These are phyloP conservation scores for Aricia artaxerxes DNA, from an alignment of 2,888 invertebrate genomes.

Conservation along the genomic window DNA sequence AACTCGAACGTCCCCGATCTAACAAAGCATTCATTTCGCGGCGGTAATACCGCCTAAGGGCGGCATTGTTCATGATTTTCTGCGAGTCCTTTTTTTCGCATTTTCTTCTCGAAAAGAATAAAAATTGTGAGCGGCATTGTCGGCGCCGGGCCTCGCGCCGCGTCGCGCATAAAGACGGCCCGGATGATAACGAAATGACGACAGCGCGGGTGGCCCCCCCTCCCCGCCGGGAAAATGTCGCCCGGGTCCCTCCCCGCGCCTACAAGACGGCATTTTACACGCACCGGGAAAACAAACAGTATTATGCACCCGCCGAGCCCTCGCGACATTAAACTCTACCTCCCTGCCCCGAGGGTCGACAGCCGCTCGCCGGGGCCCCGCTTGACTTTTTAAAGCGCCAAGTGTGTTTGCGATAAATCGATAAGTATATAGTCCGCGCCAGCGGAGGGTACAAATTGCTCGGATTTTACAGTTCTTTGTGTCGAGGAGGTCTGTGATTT, in stretches of 20 bases:
- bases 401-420: conserved; percentile 74
- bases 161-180: conserved; percentile 72
- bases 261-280: conserved; percentile 77
- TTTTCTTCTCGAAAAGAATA: conserved; percentile 74
- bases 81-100: conserved; percentile 60
- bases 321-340: conserved; percentile 52
- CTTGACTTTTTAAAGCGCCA: conserved; percentile 68
- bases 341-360: conserved; percentile 42
- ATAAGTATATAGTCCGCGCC: conserved; percentile 70
- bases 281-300: conserved; percentile 55
- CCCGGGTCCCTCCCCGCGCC: conserved; percentile 57
- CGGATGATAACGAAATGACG: conserved; percentile 79
- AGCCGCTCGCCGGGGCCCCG: conserved; percentile 36
- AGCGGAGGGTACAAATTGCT: conserved; percentile 75
- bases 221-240: conserved; percentile 68
- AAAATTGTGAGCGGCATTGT: conserved; percentile 77
- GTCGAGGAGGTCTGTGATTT: conserved; percentile 62
- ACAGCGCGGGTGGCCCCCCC: conserved; percentile 67
- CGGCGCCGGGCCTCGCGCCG: conserved; percentile 70
- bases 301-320: conserved; percentile 53
- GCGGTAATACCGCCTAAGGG: conserved; percentile 79
- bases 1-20: conserved; percentile 71
- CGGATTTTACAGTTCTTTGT: conserved; percentile 71
- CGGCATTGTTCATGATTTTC: conserved; percentile 77
- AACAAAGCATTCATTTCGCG: conserved; percentile 80